Conservation (phyloP, 2,797 vertebrate species). For the Cirrhinus molitorella region DNA sequence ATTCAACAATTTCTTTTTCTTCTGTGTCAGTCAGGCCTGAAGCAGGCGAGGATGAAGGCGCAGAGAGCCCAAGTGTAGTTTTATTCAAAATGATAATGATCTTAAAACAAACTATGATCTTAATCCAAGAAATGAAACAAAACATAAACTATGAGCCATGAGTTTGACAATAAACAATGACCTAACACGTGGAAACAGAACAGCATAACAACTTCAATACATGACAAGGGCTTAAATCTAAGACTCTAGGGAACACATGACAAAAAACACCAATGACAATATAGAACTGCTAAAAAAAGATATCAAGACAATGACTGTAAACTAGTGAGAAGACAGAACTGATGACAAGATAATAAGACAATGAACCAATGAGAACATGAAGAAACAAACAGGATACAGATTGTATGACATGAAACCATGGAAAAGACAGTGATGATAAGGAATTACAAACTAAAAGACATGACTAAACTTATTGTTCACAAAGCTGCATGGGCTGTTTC, state of each 20-base stretch:
- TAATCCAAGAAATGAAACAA: neutral
- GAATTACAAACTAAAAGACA: neutral
- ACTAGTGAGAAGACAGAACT: neutral
- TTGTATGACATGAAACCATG: neutral
- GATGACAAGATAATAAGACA: conserved; percentile 4
- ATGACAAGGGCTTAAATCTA: neutral
- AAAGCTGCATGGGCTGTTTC: neutral
- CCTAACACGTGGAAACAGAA: neutral
- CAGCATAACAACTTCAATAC: neutral
- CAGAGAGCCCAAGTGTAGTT: neutral
- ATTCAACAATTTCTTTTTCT: no score
- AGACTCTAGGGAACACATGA: neutral
- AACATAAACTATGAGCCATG: neutral
- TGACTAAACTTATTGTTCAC: neutral
- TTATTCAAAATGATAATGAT: neutral
- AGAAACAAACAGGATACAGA: neutral
- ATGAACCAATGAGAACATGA: conserved; percentile 2
- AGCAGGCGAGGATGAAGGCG: neutral
- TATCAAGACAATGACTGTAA: neutral
- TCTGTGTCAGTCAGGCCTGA: no score
- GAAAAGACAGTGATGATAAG: neutral
- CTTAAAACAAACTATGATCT: neutral
- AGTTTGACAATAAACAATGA: neutral
- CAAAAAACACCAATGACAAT: neutral
- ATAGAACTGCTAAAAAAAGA: neutral